Percentiles rank a stretch among this genome's conserved stretches.
phyloP scores from a whole-genome alignment of 2,797 vertebrate species.

The Anguilla anguilla region DNA sequence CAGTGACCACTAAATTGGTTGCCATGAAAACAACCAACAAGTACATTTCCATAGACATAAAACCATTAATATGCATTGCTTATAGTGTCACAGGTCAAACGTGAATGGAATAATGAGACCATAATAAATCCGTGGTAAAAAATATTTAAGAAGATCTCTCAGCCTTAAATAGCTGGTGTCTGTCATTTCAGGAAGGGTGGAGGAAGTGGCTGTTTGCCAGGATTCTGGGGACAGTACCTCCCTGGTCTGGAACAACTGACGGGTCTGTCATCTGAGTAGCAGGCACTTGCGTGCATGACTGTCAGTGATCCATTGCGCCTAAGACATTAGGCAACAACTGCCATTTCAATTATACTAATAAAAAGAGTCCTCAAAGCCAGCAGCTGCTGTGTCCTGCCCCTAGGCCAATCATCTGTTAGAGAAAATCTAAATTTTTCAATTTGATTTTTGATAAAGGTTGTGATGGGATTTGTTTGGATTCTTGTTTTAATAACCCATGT shows the following conservation, averaged over 20 bases:
- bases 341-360: constrained; percentile 36
- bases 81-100: not conserved
- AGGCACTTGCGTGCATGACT: constrained; percentile 13
- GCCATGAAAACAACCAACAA: not conserved
- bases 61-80: not conserved
- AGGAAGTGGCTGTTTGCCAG: not conserved
- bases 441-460: constrained; percentile 1
- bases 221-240: not conserved
- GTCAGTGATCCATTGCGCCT: constrained; percentile 20
- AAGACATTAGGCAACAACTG: constrained; percentile 43
- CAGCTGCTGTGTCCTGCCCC: constrained; percentile 27
- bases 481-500: not conserved
- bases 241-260: constrained; percentile 20
- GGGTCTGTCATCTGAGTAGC: not conserved
- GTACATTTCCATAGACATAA: not conserved
- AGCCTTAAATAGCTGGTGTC: not conserved
- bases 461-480: not conserved
- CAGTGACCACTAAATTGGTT: not conserved
- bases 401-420: not conserved
- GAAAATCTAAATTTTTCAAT: not conserved
- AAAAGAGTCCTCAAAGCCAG: constrained; percentile 22
- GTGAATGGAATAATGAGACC: not conserved
- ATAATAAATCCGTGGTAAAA: not conserved
- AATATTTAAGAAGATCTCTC: not conserved
- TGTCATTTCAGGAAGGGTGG: not conserved